A percentile compares a stretch with the other conserved stretches of the same genome.
Evolutionary conservation across 1,140 invertebrate species (phyloP).

Genomic region (Bombus fervidus): DNA sequence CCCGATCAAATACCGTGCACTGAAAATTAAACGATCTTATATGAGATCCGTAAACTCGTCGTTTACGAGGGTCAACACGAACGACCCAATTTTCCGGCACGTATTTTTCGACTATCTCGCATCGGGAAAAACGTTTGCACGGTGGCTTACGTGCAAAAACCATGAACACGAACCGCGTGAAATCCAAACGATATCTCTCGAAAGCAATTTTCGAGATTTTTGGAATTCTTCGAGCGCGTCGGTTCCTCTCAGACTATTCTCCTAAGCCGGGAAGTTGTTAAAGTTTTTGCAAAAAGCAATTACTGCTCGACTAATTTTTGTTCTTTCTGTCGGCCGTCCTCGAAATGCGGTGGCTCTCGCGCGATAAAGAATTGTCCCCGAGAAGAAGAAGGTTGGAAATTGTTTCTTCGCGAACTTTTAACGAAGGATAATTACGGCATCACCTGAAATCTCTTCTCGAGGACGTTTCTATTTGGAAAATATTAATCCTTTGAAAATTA

Average conservation of each 20-base stretch:
- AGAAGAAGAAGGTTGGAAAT: conserved; percentile 5
- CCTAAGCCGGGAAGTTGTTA: conserved; percentile 16
- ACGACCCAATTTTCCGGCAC: background rate
- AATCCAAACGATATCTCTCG: background rate
- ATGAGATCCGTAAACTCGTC: background rate
- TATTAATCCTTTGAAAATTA: conserved; percentile 20
- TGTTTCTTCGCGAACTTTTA: conserved; percentile 38
- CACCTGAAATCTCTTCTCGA: too few species aligned
- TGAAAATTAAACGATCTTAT: background rate
- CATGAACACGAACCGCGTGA: background rate
- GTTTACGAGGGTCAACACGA: background rate
- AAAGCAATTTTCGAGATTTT: conserved; percentile 11
- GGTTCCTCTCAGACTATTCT: background rate
- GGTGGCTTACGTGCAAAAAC: background rate
- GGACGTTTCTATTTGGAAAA: conserved; percentile 9
- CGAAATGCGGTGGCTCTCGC: background rate
- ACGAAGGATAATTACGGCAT: conserved; percentile 34
- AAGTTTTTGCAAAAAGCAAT: conserved; percentile 39
- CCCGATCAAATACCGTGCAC: background rate
- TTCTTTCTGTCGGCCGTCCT: background rate
- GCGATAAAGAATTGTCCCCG: conserved; percentile 24
- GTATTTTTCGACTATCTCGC: background rate
- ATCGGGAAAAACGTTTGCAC: background rate
- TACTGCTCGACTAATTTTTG: conserved; percentile 18
- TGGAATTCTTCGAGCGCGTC: background rate